phyloP scores from a whole-genome alignment of 2,797 vertebrate genomes.

The Pantherophis alleghaniensis region DNA sequence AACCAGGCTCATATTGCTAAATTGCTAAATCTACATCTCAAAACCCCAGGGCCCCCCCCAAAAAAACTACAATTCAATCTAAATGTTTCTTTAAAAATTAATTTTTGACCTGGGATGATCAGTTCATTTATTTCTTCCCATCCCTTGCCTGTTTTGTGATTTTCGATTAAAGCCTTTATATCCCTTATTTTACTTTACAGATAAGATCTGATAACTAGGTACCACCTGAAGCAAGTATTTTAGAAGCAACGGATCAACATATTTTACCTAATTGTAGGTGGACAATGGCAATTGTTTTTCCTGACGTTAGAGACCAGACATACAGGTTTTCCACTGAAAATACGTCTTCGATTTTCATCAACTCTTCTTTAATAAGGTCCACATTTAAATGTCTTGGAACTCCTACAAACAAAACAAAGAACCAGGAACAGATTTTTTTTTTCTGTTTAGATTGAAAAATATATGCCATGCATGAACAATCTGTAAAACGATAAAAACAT shows the following conservation, averaged over 20 bases:
- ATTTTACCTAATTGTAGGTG: constrained; percentile 87
- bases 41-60: background rate
- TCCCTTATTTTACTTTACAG: background rate
- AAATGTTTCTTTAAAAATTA: background rate
- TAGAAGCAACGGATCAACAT: background rate
- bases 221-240: background rate
- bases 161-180: background rate
- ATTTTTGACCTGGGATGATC: background rate
- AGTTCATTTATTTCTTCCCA: background rate
- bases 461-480: background rate
- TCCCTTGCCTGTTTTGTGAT: background rate
- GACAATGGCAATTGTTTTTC: constrained; percentile 88
- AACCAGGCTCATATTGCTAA: too few relatives aligned
- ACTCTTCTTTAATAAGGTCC: constrained; percentile 84
- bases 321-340: constrained; percentile 92
- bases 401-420: constrained; percentile 72
- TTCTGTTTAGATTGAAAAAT: background rate
- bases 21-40: background rate
- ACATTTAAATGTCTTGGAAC: constrained; percentile 88
- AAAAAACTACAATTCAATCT: background rate
- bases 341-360: constrained; percentile 92
- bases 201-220: background rate
- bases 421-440: background rate
- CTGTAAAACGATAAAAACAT: background rate
- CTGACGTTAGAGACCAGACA: constrained; percentile 91